Evolutionary conservation across 2,113 vertebrate genomes (phyloP), one percentile per base, ranked within the genome.

Genomic region (Eulemur rufifrons): DNA sequence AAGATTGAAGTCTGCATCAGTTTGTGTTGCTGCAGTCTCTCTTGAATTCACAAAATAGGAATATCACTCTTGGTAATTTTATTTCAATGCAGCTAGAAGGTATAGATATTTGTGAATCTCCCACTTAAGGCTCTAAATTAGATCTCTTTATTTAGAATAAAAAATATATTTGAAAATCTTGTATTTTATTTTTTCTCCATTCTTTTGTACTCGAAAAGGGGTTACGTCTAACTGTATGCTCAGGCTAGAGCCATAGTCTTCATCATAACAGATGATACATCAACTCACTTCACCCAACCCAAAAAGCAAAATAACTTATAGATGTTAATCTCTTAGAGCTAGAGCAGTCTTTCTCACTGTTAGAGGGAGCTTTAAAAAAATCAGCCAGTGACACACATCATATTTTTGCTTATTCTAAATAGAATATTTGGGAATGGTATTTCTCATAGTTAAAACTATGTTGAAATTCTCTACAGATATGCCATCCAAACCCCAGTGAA

Each of bases 81-180:
- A 95, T 96, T 93, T 95, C 63, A 6, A 50, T 74, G 74, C 54
- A 83, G 39, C 88, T 92, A 23, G 76, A 77, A 96, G 34, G 52
- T 91, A 59, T 42, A 89, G 42, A 93, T 91, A 80, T 68, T 96
- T 96, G 96, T 76, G 83, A 94, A 52, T 94, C 61, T 94, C 74
- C 50, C 74, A 86, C 73, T 86, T 86, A 89, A 47, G n/a, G 27
- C 84, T 69, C 80, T 73, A 95, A 96, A 77, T 97, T 97, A 95
- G 89, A 88, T 97, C 64, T 92, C 68, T 94, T 96, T 94, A 89
- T 97, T 96, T 96, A 73, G 69, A 95, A 94, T 95, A 91, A 96
- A 95, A 88, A 68, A 56, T 93, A 77, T 73, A 80, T 96, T 95
- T 85, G 61, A 76, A 87, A 97, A 91, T 21, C 39, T 94, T 88